Evolutionary conservation across 2,113 vertebrate species (phyloP).

Genomic region (Corynorhinus townsendii): DNA sequence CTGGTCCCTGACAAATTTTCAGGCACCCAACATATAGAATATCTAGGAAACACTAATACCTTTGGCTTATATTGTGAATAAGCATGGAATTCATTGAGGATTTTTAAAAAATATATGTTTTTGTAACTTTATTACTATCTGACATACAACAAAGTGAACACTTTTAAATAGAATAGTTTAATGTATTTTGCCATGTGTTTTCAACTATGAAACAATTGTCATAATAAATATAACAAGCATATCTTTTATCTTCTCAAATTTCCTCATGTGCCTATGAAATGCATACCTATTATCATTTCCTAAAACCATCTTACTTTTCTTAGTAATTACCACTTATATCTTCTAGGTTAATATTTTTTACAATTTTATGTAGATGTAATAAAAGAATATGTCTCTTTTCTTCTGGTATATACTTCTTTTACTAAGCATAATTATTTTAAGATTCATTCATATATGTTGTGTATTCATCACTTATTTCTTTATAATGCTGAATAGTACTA

Average conservation of each 20-base stretch:
- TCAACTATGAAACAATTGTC: background rate
- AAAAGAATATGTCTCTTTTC: background rate
- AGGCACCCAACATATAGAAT: background rate
- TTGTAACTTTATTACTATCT: background rate
- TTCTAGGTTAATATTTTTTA: background rate
- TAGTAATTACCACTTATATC: background rate
- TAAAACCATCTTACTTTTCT: background rate
- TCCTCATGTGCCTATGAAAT: background rate
- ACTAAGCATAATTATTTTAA: background rate
- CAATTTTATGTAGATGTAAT: background rate
- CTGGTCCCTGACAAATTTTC: background rate
- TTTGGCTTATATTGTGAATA: background rate
- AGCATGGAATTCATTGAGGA: background rate
- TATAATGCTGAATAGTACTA: background rate
- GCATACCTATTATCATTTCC: background rate
- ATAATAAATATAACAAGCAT: background rate
- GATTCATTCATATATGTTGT: background rate
- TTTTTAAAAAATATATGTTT: background rate
- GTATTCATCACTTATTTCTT: background rate
- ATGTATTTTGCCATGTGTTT: background rate
- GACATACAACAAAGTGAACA: background rate
- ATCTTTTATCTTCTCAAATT: background rate
- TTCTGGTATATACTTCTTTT: background rate
- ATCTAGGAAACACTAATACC: background rate
- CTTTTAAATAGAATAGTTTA: background rate